Percentiles rank a stretch among this genome's conserved stretches.
Evolutionary conservation across 2,888 invertebrate species (phyloP).

Genomic region (Philereme transversata): DNA sequence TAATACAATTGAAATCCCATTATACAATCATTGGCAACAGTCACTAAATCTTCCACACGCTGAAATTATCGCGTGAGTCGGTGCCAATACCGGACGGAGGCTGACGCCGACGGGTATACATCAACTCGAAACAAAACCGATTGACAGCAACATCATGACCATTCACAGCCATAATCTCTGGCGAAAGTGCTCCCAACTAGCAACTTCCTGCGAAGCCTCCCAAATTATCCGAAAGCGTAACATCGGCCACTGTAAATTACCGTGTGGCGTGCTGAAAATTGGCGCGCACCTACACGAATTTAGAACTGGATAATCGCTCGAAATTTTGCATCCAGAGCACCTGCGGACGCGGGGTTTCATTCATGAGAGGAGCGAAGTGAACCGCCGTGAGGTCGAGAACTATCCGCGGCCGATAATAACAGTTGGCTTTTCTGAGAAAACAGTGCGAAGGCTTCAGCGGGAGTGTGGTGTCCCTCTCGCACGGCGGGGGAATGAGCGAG

Average conservation of each 20-base stretch:
- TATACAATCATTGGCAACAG: slow-evolving; percentile 76
- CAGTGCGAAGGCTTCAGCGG: slow-evolving; percentile 76
- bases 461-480: slow-evolving; percentile 67
- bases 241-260: slow-evolving; percentile 74
- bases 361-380: slow-evolving; percentile 69
- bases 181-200: slow-evolving; percentile 62
- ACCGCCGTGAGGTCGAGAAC: slow-evolving; percentile 69
- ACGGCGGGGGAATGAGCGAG: slow-evolving; percentile 62
- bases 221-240: slow-evolving; percentile 64
- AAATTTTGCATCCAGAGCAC: slow-evolving; percentile 71
- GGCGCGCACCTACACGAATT: slow-evolving; percentile 64
- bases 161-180: slow-evolving; percentile 54
- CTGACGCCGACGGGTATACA: slow-evolving; percentile 52
- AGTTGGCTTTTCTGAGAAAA: slow-evolving; percentile 80
- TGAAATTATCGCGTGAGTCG: slow-evolving; percentile 71
- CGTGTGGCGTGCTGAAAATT: slow-evolving; percentile 77
- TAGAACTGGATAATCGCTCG: slow-evolving; percentile 70
- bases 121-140: slow-evolving; percentile 49
- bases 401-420: slow-evolving; percentile 78
- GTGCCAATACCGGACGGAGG: slow-evolving; percentile 70
- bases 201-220: slow-evolving; percentile 71
- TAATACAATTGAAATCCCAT: slow-evolving; percentile 57
- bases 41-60: slow-evolving; percentile 61
- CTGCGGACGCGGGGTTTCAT: slow-evolving; percentile 76
- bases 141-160: slow-evolving; percentile 52